A percentile compares a stretch with the other conserved stretches of the same genome.
Evolutionary conservation across 2,888 invertebrate species (phyloP).

Genomic region (Cheilosia scutellata): DNA sequence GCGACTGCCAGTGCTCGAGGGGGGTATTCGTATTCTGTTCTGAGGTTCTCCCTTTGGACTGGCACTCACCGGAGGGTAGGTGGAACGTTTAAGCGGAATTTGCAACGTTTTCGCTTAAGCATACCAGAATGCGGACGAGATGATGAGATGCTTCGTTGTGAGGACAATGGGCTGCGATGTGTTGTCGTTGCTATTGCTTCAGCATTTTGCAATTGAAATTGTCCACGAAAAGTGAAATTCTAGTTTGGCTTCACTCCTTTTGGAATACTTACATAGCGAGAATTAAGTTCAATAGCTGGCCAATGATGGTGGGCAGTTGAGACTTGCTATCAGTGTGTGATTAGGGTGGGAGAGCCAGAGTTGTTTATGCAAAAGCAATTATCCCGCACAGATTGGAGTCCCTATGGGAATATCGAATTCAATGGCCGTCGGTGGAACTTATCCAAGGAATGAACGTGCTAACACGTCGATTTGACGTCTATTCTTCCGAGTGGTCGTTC

Average conservation of each 20-base stretch:
- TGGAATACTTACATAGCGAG: too few species aligned
- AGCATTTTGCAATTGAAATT: slow-evolving; percentile 41
- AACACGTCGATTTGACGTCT: too few species aligned
- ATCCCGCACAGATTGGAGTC: too few species aligned
- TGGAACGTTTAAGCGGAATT: slow-evolving; percentile 72
- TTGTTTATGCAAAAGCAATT: too few species aligned
- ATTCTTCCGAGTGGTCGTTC: too few species aligned
- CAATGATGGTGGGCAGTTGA: too few species aligned
- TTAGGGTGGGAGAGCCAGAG: too few species aligned
- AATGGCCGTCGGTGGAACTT: too few species aligned
- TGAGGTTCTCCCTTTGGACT: slow-evolving; percentile 35
- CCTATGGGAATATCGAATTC: too few species aligned
- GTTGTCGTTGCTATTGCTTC: slow-evolving; percentile 13
- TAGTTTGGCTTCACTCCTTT: slow-evolving; percentile 12
- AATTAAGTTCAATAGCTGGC: too few species aligned
- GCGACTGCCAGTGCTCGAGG: slow-evolving; percentile 10
- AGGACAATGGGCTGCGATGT: slow-evolving; percentile 23
- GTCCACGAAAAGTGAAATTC: slow-evolving; percentile 60
- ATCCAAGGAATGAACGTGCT: too few species aligned
- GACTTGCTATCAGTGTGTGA: too few species aligned
- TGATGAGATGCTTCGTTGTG: slow-evolving; percentile 33
- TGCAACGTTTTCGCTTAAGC: slow-evolving; percentile 74
- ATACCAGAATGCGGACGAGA: slow-evolving; percentile 72
- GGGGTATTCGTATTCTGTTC: not conserved
- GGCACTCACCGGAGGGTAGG: slow-evolving; percentile 14